Conservation (phyloP, 2,888 invertebrate genomes). For the Epinotia nisella region DNA sequence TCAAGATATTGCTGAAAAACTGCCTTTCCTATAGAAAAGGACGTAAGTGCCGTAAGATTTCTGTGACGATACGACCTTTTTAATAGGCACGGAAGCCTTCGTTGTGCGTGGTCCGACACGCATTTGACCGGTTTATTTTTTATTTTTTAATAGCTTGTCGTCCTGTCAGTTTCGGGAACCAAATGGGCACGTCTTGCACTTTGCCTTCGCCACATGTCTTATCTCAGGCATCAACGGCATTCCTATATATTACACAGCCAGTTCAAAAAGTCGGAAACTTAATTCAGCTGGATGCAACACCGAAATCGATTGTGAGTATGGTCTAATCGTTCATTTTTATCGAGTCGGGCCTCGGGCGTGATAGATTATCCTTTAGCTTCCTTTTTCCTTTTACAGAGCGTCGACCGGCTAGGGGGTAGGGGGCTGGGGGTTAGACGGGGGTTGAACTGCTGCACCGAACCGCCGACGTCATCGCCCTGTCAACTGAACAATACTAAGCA, state of each 20-base stretch:
- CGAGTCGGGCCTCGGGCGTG: conserved; percentile 80
- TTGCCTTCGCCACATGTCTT: background rate
- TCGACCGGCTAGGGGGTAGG: conserved; percentile 76
- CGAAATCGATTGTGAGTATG: conserved; percentile 72
- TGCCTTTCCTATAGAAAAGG: no score
- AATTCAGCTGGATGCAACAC: conserved; percentile 55
- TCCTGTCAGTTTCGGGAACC: no score
- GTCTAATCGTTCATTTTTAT: conserved; percentile 83
- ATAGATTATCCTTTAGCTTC: conserved; percentile 83
- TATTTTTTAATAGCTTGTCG: no score
- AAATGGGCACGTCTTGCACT: no score
- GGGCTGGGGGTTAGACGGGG: conserved; percentile 59
- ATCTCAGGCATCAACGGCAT: background rate
- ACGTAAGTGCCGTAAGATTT: no score
- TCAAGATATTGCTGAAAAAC: no score
- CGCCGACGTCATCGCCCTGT: conserved; percentile 82
- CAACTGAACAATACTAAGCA: conserved; percentile 83
- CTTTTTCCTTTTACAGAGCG: conserved; percentile 83
- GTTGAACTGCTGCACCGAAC: conserved; percentile 65
- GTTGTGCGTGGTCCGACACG: no score
- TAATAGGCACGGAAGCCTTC: no score
- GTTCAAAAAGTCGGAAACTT: conserved; percentile 29
- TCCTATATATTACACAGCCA: background rate
- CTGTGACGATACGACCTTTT: no score
- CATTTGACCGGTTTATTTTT: no score